A percentile compares a stretch with the other conserved stretches of the same genome.
Conservation (phyloP, 1,140 invertebrate genomes). For the Neodiprion fabricii region DNA sequence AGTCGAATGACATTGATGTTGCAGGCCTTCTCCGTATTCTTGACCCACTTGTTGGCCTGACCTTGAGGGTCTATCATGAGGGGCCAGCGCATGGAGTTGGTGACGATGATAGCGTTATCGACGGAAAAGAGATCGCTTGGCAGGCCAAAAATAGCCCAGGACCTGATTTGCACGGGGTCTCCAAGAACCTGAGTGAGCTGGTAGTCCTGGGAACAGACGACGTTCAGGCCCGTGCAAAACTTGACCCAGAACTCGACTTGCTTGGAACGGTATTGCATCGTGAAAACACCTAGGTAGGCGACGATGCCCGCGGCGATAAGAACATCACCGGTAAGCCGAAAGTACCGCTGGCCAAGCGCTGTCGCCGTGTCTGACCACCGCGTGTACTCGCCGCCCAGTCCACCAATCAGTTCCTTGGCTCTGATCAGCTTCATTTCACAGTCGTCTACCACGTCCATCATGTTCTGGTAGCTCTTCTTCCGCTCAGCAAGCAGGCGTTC, state of each 20-base stretch:
- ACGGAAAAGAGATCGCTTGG: slow-evolving; percentile 85
- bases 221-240: slow-evolving; percentile 67
- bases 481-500: slow-evolving; percentile 73
- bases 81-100: slow-evolving; percentile 80
- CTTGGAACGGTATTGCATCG: slow-evolving; percentile 70
- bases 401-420: slow-evolving; percentile 90
- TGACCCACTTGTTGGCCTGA: slow-evolving; percentile 90
- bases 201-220: slow-evolving; percentile 78
- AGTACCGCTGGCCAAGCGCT: slow-evolving; percentile 71
- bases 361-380: slow-evolving; percentile 85
- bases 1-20: slow-evolving; percentile 80
- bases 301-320: slow-evolving; percentile 33
- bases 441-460: slow-evolving; percentile 82
- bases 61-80: slow-evolving; percentile 91
- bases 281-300: slow-evolving; percentile 86
- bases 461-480: slow-evolving; percentile 64
- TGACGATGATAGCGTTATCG: slow-evolving; percentile 87
- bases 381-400: slow-evolving; percentile 81
- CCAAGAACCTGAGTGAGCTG: slow-evolving; percentile 74
- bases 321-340: slow-evolving; percentile 51
- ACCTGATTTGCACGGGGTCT: slow-evolving; percentile 78
- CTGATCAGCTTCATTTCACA: slow-evolving; percentile 89
- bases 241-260: slow-evolving; percentile 75
- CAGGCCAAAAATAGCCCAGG: slow-evolving; percentile 87
- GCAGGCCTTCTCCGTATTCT: slow-evolving; percentile 86